Percentiles rank a stretch among this genome's conserved stretches.
These are phyloP conservation scores for Mythimna pallens DNA, from an alignment of 2,888 invertebrate genomes.

Conservation along the genomic window DNA sequence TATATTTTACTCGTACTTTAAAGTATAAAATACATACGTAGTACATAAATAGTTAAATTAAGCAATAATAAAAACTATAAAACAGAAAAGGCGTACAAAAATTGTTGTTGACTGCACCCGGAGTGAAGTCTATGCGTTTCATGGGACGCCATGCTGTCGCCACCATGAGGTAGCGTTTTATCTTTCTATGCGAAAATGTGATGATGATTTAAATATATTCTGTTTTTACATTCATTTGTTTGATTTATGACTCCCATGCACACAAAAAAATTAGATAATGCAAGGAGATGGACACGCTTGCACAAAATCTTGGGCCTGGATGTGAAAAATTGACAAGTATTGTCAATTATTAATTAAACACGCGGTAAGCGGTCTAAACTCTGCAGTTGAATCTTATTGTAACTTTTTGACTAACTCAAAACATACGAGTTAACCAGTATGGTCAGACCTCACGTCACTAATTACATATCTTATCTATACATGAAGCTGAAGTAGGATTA, in stretches of 20 bases:
- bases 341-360: too few relatives aligned
- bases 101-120: conserved; percentile 56
- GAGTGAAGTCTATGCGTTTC: conserved; percentile 36
- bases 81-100: background rate
- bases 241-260: conserved; percentile 64
- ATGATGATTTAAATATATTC: conserved; percentile 83
- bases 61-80: conserved; percentile 43
- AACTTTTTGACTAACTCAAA: too few relatives aligned
- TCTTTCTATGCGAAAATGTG: conserved; percentile 84
- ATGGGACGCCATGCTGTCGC: conserved; percentile 41
- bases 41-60: conserved; percentile 16
- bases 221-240: conserved; percentile 78
- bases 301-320: too few relatives aligned
- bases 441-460: too few relatives aligned
- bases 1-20: conserved; percentile 20
- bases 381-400: too few relatives aligned
- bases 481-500: too few relatives aligned
- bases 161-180: conserved; percentile 76
- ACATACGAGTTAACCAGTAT: too few relatives aligned
- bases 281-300: too few relatives aligned
- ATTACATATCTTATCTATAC: too few relatives aligned
- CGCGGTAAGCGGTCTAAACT: too few relatives aligned
- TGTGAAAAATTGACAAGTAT: too few relatives aligned
- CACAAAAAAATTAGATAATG: background rate
- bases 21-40: conserved; percentile 24